phyloP scores from a whole-genome alignment of 2,113 vertebrate genomes.

The Paraplagusia blochii region DNA sequence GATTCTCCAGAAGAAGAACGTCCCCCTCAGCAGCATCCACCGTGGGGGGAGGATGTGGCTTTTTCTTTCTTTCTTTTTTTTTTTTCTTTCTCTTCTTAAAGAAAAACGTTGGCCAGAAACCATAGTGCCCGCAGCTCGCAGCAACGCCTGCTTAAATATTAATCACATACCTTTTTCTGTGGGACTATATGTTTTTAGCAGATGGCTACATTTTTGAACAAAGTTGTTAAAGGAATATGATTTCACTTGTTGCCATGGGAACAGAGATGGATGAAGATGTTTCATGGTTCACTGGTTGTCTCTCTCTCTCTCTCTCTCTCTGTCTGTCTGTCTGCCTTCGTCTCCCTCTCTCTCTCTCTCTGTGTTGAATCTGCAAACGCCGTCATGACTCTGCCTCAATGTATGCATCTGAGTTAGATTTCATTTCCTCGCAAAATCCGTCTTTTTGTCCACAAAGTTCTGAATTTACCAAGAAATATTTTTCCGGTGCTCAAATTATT shows the following conservation, averaged over 20 bases:
- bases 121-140: slow-evolving; percentile 58
- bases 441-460: too few species aligned
- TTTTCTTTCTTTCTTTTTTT: not conserved
- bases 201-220: slow-evolving; percentile 73
- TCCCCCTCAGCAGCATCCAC: slow-evolving; percentile 41
- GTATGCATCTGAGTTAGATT: slow-evolving; percentile 30
- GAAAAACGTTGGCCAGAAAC: slow-evolving; percentile 60
- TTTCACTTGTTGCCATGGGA: slow-evolving; percentile 79
- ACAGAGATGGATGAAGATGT: slow-evolving; percentile 79
- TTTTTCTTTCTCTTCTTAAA: slow-evolving; percentile 37
- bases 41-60: slow-evolving; percentile 55
- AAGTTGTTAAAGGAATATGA: slow-evolving; percentile 77
- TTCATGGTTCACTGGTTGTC: slow-evolving; percentile 69
- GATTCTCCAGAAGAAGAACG: slow-evolving; percentile 48
- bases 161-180: slow-evolving; percentile 69
- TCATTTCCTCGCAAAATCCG: too few species aligned
- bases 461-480: too few species aligned
- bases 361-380: slow-evolving; percentile 33
- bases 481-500: too few species aligned
- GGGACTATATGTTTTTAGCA: slow-evolving; percentile 73
- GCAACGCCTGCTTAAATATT: slow-evolving; percentile 67
- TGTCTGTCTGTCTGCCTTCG: slow-evolving; percentile 8
- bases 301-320: slow-evolving; percentile 30
- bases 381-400: slow-evolving; percentile 27
- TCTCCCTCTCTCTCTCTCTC: slow-evolving; percentile 15